Evolutionary conservation across 1,140 invertebrate species (phyloP).

Genomic region (Lasioglossum baleicum): DNA sequence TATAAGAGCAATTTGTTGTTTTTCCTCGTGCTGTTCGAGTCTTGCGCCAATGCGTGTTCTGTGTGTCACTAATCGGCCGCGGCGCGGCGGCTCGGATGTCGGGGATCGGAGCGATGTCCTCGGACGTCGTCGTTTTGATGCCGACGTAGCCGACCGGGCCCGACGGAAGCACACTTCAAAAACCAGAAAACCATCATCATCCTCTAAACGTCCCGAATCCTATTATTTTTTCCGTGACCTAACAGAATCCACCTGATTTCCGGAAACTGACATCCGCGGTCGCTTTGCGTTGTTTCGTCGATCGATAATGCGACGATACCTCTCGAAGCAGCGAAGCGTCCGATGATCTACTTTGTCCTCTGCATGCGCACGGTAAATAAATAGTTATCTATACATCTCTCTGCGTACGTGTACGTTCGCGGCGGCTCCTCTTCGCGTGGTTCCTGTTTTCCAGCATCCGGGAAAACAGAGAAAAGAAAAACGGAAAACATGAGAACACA

Average conservation of each 20-base stretch:
- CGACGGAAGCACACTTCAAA: background rate
- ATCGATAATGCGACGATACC: background rate
- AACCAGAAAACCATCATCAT: no score
- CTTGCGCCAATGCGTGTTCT: conserved; percentile 49
- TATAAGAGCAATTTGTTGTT: conserved; percentile 40
- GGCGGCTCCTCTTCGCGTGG: background rate
- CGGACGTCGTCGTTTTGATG: background rate
- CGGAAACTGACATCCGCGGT: background rate
- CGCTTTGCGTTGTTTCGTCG: conserved; percentile 12
- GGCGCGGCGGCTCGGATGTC: background rate
- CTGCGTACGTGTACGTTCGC: conserved; percentile 12
- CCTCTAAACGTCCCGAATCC: no score
- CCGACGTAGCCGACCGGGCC: background rate
- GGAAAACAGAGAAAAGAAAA: background rate
- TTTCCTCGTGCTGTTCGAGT: conserved; percentile 40
- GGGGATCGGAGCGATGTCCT: background rate
- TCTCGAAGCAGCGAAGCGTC: conserved; percentile 19
- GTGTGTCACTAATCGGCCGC: conserved; percentile 28
- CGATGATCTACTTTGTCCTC: background rate
- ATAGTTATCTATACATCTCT: background rate
- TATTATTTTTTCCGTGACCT: no score
- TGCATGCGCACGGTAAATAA: conserved; percentile 46
- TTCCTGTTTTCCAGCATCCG: background rate
- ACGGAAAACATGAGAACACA: background rate
- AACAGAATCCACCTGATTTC: no score